Evolutionary conservation across 1,140 invertebrate species (phyloP).

Genomic region (Ericerus pela): DNA sequence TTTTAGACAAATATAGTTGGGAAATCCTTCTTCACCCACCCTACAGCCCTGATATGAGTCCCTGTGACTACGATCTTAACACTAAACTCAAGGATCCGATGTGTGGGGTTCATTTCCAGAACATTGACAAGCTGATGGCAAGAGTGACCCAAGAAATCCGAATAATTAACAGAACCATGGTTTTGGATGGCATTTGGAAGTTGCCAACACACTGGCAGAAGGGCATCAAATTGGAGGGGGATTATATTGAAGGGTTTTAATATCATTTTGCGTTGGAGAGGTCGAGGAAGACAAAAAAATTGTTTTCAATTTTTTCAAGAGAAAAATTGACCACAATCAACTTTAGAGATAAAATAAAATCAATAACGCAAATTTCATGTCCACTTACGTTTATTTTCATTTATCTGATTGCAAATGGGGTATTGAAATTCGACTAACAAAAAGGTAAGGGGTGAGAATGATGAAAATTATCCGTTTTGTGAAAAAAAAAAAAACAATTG

Average conservation of each 20-base stretch:
- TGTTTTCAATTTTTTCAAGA: no score
- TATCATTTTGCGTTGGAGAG: no score
- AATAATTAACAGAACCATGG: neutral
- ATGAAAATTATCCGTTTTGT: no score
- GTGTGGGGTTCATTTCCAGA: neutral
- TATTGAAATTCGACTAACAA: no score
- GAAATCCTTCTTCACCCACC: slow-evolving; percentile 26
- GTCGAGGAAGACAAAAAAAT: no score
- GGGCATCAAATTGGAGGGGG: neutral
- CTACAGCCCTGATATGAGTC: slow-evolving; percentile 27
- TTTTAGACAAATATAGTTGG: slow-evolving; percentile 23
- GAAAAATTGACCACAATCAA: no score
- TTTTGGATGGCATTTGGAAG: neutral
- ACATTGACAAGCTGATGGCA: neutral
- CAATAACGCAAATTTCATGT: no score
- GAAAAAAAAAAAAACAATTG: no score
- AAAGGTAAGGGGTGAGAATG: no score
- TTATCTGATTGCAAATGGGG: no score
- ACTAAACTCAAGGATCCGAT: neutral
- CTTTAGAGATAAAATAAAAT: no score
- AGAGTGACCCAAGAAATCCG: neutral
- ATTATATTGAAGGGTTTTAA: neutral
- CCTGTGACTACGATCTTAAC: neutral
- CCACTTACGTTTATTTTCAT: no score
- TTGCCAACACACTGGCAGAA: neutral